Percentiles rank a stretch among this genome's conserved stretches.
These are phyloP conservation scores for Phrynocephalus versicolor DNA, from an alignment of 2,113 vertebrate genomes.

Conservation along the genomic window DNA sequence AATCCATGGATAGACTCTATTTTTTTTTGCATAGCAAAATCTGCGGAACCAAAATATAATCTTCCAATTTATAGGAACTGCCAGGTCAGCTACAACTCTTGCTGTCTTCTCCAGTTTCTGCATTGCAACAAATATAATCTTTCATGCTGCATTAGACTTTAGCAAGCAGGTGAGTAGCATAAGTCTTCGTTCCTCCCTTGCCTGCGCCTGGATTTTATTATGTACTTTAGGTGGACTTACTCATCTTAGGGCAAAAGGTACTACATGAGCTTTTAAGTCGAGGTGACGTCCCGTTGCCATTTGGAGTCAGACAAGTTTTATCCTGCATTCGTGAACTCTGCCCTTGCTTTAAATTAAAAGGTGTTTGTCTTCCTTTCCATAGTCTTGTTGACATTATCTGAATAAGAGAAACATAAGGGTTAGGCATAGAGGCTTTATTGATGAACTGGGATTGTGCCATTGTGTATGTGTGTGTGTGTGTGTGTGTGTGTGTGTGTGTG, in stretches of 20 bases:
- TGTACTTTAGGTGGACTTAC: neutral
- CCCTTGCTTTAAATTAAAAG: neutral
- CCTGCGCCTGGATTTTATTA: conserved; percentile 3
- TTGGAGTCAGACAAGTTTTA: neutral
- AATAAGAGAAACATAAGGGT: conserved; percentile 18
- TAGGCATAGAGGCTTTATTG: neutral
- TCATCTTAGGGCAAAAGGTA: conserved; percentile 16
- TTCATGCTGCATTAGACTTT: conserved; percentile 36
- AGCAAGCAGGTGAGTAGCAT: conserved; percentile 3
- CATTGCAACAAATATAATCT: conserved; percentile 28
- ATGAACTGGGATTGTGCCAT: neutral
- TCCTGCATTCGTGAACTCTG: neutral
- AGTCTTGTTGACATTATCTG: neutral
- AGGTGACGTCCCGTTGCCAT: neutral
- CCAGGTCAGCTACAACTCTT: conserved; percentile 8
- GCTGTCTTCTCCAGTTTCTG: conserved; percentile 8
- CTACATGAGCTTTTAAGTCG: neutral
- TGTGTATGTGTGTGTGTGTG: too few relatives aligned
- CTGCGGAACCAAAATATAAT: conserved; percentile 19
- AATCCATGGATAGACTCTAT: conserved; percentile 14
- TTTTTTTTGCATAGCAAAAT: conserved; percentile 34
- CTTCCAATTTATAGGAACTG: conserved; percentile 39
- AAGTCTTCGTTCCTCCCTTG: conserved; percentile 26
- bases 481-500: too few relatives aligned
- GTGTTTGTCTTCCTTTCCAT: neutral